Base-by-base conservation (phyloP, 2,113 vertebrate species). In the Vireo altiloquus region DNA sequence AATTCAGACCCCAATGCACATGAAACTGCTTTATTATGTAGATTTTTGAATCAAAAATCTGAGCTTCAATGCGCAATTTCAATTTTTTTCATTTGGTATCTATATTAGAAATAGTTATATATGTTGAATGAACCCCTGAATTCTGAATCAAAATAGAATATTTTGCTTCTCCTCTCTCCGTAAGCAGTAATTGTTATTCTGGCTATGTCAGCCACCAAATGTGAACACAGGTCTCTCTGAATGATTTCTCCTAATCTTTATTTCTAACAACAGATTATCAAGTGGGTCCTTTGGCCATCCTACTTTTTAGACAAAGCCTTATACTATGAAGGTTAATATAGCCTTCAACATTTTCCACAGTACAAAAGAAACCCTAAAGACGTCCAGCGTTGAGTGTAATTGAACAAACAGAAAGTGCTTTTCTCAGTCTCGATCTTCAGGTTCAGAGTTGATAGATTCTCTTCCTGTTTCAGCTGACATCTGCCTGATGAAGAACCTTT, bases 401-500 rank as follows among this genome's bases (percentile, higher is more conserved):
- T 94, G 92, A 95, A 94, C 87, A 94, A 95, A 91, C 23, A 80
- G 79, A 75, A 88, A n/a, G 60, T 90, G 76, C 54, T 61, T 94
- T 94, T 87, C 66, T 91, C 84, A 87, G 1, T 94, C 68, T 94
- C 1, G 0, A 3, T 69, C 93, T 95, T 75, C 22, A 93, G 44
- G 49, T 93, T 89, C 44, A 72, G 61, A 80, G 40, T 40, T 92
- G 93, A 95, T 93, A 52, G 85, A 96, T 94, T 95, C 59, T 94
- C 54, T 57, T 94, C 33, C 59, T 92, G n/a, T 91, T 96, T 59
- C 82, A 96, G 49, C 59, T 93, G 94, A 94, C 93, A 93, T 49
- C 39, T 37, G 81, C 69, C 59, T 87, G 76, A 97, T 94, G 87
- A 92, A 93, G 89, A 92, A 28, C 19, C 54, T 95, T 96, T 82